These are phyloP conservation scores for Leptosomus discolor DNA, from an alignment of 2,113 vertebrate species.

Conservation along the genomic window DNA sequence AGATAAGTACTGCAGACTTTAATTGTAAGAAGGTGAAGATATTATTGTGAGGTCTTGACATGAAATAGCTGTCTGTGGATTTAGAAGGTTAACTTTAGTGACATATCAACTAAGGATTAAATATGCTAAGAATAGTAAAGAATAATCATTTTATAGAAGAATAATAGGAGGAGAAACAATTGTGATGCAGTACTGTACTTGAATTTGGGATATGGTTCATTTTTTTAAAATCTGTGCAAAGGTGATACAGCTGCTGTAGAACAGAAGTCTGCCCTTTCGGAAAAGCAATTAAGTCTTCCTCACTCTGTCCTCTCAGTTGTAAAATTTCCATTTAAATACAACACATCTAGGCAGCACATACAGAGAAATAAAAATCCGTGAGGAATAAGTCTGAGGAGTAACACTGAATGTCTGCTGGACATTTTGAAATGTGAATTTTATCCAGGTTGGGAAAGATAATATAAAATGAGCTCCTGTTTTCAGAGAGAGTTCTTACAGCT, in stretches of 20 bases:
- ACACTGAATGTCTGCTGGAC: neutral
- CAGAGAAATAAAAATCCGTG: neutral
- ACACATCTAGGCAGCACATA: neutral
- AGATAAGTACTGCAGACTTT: neutral
- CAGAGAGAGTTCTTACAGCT: neutral
- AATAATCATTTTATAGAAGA: neutral
- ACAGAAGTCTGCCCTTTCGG: neutral
- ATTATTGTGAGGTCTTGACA: slow-evolving; percentile 1
- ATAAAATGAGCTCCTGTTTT: neutral
- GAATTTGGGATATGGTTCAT: neutral
- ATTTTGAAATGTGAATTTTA: neutral
- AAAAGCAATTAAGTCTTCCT: neutral
- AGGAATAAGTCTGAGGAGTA: neutral
- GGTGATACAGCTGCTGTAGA: neutral
- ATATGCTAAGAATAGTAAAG: neutral
- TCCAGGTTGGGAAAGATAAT: neutral
- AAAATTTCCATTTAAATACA: neutral
- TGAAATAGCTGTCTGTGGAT: neutral
- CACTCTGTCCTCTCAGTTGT: neutral
- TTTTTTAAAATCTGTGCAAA: neutral
- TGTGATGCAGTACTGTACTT: neutral
- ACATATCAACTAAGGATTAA: neutral
- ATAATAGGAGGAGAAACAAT: neutral
- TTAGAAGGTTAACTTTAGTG: neutral
- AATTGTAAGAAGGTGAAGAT: neutral